These are phyloP conservation scores for Caracal caracal DNA, from an alignment of 2,113 vertebrate genomes.

Conservation along the genomic window DNA sequence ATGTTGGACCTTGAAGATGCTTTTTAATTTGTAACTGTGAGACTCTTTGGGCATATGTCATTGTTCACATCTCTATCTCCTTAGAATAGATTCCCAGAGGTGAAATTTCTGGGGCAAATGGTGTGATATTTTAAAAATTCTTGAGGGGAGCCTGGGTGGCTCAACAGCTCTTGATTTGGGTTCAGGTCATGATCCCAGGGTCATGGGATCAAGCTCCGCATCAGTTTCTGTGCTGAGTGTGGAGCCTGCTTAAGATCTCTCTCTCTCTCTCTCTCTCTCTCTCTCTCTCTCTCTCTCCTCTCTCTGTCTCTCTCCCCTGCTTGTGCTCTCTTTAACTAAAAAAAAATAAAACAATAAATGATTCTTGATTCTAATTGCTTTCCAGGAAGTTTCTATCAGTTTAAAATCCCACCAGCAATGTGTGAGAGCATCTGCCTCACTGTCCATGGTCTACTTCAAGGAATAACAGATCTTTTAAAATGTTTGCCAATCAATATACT, in stretches of 20 bases:
- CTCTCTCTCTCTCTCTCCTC: no score
- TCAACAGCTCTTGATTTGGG: no score
- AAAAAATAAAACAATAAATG: neutral
- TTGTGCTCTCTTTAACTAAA: no score
- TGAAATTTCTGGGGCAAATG: slow-evolving; percentile 33
- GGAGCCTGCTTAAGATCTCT: no score
- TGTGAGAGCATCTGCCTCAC: neutral
- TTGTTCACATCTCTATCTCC: slow-evolving; percentile 4
- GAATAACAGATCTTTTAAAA: slow-evolving; percentile 26
- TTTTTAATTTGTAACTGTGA: neutral
- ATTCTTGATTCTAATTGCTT: slow-evolving; percentile 24
- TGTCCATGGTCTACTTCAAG: neutral
- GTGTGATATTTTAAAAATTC: neutral
- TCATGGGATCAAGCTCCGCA: no score
- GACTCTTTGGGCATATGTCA: neutral
- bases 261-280: no score
- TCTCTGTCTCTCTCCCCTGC: no score
- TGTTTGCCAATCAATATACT: neutral
- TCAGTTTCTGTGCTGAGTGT: no score
- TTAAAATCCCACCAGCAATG: neutral
- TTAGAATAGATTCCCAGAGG: neutral
- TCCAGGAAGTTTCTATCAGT: neutral
- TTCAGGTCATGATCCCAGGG: no score
- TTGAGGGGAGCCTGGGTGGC: no score
- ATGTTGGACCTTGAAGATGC: slow-evolving; percentile 4